These are phyloP conservation scores for Oxyura jamaicensis DNA, from an alignment of 2,113 vertebrate species.

Conservation along the genomic window DNA sequence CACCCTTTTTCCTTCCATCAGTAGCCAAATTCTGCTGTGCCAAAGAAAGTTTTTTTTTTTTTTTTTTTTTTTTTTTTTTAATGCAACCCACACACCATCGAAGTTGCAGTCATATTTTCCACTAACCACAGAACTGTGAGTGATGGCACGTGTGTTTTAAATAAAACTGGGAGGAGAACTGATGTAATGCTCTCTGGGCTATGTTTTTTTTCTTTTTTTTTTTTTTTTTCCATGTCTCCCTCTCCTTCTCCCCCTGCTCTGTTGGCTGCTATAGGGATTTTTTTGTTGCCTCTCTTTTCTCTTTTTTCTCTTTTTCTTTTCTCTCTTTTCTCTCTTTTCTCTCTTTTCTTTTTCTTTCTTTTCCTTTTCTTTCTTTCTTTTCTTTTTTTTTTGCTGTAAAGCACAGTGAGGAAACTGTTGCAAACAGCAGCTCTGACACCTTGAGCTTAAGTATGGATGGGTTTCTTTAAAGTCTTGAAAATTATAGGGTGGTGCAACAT, in stretches of 20 bases:
- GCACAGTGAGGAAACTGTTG: background rate
- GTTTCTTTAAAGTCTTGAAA: constrained; percentile 6
- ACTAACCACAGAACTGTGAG: constrained; percentile 67
- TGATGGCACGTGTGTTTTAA: constrained; percentile 73
- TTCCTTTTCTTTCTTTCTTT: too few relatives aligned
- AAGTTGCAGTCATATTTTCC: constrained; percentile 75
- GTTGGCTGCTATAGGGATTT: background rate
- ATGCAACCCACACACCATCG: constrained; percentile 47
- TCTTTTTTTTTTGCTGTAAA: constrained; percentile 2
- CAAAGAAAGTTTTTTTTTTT: constrained; percentile 12
- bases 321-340: background rate
- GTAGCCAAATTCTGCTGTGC: constrained; percentile 36
- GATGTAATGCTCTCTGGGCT: constrained; percentile 66
- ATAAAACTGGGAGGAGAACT: constrained; percentile 64
- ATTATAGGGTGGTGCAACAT: background rate
- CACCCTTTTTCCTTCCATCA: constrained; percentile 16
- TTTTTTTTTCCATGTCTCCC: background rate
- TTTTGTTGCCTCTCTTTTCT: background rate
- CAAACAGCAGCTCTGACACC: background rate
- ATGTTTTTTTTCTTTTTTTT: background rate
- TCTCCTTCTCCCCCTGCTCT: background rate
- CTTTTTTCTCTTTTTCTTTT: too few relatives aligned
- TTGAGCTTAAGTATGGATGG: background rate
- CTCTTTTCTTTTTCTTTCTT: background rate
- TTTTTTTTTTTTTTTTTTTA: background rate